These are phyloP conservation scores for Fragum fragum DNA, from an alignment of 2,888 invertebrate species.

Conservation along the genomic window DNA sequence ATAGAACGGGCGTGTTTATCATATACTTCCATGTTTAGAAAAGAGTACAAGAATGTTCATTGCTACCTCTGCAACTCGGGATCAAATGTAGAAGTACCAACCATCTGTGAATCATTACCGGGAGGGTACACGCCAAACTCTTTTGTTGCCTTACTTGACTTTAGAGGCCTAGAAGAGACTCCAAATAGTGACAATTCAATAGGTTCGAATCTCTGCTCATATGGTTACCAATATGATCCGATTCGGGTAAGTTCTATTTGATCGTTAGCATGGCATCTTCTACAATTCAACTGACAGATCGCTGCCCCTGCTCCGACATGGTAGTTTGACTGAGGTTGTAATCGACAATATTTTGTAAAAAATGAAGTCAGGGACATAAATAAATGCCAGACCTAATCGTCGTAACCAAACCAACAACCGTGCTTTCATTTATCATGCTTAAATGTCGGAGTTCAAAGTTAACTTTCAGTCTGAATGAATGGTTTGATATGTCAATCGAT, in stretches of 20 bases:
- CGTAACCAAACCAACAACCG: too few relatives aligned
- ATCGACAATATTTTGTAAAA: too few relatives aligned
- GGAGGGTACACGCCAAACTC: not conserved
- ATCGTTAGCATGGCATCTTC: too few relatives aligned
- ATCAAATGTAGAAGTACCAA: not conserved
- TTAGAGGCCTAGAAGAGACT: not conserved
- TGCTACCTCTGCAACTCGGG: slow-evolving; percentile 23
- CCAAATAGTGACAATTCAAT: not conserved
- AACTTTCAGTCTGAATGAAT: too few relatives aligned
- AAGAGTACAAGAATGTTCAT: slow-evolving; percentile 11
- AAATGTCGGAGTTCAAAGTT: too few relatives aligned
- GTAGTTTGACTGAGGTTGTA: too few relatives aligned
- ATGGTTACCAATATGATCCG: not conserved
- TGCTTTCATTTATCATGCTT: too few relatives aligned
- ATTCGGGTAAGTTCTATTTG: slow-evolving; percentile 11
- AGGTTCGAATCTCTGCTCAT: not conserved
- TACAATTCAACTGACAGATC: too few relatives aligned
- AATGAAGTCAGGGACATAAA: too few relatives aligned
- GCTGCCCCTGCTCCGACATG: too few relatives aligned
- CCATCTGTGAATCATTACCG: not conserved
- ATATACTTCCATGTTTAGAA: slow-evolving; percentile 13
- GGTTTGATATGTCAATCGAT: too few relatives aligned
- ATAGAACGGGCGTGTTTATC: slow-evolving; percentile 27
- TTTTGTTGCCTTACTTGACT: slow-evolving; percentile 24
- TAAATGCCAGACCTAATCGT: too few relatives aligned